Conservation (phyloP, 2,113 vertebrate genomes). For the Pelvicachromis taeniatus region DNA sequence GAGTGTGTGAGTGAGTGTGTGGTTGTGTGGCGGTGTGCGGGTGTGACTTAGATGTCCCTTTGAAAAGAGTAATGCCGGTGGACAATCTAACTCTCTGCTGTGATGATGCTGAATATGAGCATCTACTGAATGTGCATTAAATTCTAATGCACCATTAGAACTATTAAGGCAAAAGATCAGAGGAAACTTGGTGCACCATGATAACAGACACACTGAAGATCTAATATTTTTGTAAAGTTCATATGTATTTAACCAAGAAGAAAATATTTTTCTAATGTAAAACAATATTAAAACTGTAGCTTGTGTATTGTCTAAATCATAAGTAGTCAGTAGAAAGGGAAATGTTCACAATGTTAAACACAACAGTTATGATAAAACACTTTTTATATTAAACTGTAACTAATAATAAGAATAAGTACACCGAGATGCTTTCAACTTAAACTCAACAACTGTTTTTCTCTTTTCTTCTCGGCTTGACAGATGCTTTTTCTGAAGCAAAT, state of each 20-base stretch:
- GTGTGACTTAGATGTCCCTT: slow-evolving; percentile 51
- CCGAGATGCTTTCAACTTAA: background rate
- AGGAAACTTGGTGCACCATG: background rate
- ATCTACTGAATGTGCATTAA: background rate
- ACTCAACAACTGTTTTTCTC: background rate
- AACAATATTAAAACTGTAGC: background rate
- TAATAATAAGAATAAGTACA: background rate
- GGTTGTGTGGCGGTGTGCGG: background rate
- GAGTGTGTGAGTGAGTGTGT: slow-evolving; percentile 14
- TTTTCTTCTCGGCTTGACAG: background rate
- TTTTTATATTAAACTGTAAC: background rate
- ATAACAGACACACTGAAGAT: background rate
- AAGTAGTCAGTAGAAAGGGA: background rate
- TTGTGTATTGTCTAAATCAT: background rate
- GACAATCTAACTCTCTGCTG: slow-evolving; percentile 40
- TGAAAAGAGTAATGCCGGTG: slow-evolving; percentile 54
- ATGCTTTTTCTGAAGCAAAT: background rate
- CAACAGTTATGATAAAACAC: background rate
- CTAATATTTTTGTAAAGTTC: background rate
- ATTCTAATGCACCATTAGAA: background rate
- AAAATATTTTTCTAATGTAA: background rate
- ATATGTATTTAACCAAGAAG: background rate
- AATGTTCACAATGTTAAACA: background rate
- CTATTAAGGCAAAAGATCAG: background rate
- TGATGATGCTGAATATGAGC: slow-evolving; percentile 18